Percentiles rank a stretch among this genome's conserved stretches.
Conservation (phyloP, 2,888 invertebrate species). For the Volucella zonaria region DNA sequence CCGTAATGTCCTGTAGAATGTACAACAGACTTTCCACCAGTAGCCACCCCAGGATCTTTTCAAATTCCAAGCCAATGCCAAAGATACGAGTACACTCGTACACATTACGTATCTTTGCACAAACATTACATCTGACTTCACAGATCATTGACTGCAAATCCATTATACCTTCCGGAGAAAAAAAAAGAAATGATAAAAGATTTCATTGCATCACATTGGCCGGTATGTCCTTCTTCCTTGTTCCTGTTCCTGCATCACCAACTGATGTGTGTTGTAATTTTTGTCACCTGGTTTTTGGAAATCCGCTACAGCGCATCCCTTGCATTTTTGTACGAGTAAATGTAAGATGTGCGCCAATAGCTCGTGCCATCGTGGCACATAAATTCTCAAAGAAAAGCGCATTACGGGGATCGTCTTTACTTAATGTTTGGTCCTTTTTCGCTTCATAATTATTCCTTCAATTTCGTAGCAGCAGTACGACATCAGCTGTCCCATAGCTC, state of each 20-base stretch:
- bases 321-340: not conserved
- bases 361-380: conserved; percentile 72
- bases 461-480: conserved; percentile 53
- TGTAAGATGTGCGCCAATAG: conserved; percentile 33
- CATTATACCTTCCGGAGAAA: conserved; percentile 41
- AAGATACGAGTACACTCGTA: conserved; percentile 1
- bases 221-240: conserved; percentile 50
- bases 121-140: conserved; percentile 67
- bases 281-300: conserved; percentile 64
- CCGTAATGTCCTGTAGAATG: conserved; percentile 26
- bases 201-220: conserved; percentile 41
- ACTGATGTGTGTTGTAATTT: conserved; percentile 59
- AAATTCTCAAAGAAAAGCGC: conserved; percentile 67
- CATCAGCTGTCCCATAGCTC: conserved; percentile 71
- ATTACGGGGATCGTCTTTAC: conserved; percentile 35
- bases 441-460: conserved; percentile 48
- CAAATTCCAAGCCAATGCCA: conserved; percentile 7
- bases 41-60: conserved; percentile 40
- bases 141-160: conserved; percentile 72
- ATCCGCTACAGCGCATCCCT: conserved; percentile 42
- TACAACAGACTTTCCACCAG: not conserved
- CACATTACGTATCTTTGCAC: conserved; percentile 24
- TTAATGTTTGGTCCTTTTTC: conserved; percentile 53
- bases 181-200: conserved; percentile 18
- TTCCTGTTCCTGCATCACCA: conserved; percentile 59